phyloP scores from a whole-genome alignment of 1,140 invertebrate species.

The Pseudomyrmex pallidus region DNA sequence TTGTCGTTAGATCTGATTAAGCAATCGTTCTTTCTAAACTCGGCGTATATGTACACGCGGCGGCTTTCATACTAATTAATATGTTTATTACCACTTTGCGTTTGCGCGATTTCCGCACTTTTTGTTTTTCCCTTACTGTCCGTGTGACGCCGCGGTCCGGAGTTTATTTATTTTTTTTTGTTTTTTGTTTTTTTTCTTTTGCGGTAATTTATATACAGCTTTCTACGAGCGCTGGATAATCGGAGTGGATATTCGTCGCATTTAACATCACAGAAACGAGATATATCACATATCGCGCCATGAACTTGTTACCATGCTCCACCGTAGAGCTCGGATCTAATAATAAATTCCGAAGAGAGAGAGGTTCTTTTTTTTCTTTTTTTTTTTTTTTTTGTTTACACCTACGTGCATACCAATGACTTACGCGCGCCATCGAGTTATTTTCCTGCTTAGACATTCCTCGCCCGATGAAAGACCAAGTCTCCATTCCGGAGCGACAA shows the following conservation, averaged over 20 bases:
- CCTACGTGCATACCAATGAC: conserved; percentile 54
- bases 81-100: conserved; percentile 16
- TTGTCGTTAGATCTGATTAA: conserved; percentile 32
- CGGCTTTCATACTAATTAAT: conserved; percentile 25
- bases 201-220: conserved; percentile 30
- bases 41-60: too few species aligned
- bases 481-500: conserved; percentile 38
- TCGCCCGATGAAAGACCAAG: conserved; percentile 17
- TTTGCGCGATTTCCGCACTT: conserved; percentile 12
- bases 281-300: conserved; percentile 30
- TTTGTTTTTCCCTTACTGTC: background rate
- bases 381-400: background rate
- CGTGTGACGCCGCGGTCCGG: conserved; percentile 6
- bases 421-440: conserved; percentile 48
- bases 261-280: conserved; percentile 42
- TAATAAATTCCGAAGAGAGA: conserved; percentile 56
- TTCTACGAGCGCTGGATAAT: conserved; percentile 31
- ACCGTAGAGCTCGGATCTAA: conserved; percentile 16
- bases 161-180: background rate
- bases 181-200: background rate
- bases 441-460: conserved; percentile 46
- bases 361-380: background rate
- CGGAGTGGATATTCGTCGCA: conserved; percentile 35
- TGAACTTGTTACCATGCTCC: conserved; percentile 13
- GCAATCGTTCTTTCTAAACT: background rate